A percentile compares a stretch with the other conserved stretches of the same genome.
phyloP scores from a whole-genome alignment of 2,113 vertebrate genomes.

The pig (Sus scrofa) region T2T-Sscrofa CM000817.6:30647501-30648000 shows the following conservation, averaged over 20 bases:
- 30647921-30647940: not conserved
- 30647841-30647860: conserved; percentile 8
- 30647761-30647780: not conserved
- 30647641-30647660: not conserved
- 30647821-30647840: not conserved
- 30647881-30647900: conserved; percentile 33
- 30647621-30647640: not conserved
- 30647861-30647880: not conserved
- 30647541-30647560: not conserved
- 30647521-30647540: not conserved
- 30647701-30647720: not conserved
- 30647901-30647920: conserved; percentile 13
- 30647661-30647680: not conserved
- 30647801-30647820: not conserved
- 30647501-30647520: not conserved
- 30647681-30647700: not conserved
- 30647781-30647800: not conserved
- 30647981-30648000: conserved; percentile 57
- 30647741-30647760: not conserved
- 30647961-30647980: conserved; percentile 71
- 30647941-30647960: conserved; percentile 50
- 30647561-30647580: not conserved
- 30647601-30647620: not conserved
- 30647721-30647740: not conserved
- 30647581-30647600: fast-evolving